A percentile compares a stretch with the other conserved stretches of the same genome.
These are phyloP conservation scores for Phalacrocorax aristotelis DNA, from an alignment of 2,113 vertebrate species.

Conservation along the genomic window DNA sequence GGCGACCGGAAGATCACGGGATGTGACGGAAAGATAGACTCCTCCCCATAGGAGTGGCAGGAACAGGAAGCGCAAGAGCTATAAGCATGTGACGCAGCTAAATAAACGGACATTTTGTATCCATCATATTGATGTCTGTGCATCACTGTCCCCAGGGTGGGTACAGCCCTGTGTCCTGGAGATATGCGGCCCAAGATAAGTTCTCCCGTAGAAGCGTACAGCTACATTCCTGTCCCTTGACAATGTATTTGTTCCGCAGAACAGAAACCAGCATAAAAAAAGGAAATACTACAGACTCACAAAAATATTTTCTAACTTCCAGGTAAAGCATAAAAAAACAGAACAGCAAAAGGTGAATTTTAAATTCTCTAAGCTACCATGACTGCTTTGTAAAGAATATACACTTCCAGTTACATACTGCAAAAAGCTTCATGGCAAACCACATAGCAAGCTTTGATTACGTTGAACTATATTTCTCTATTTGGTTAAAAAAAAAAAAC, in stretches of 20 bases:
- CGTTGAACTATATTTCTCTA: neutral
- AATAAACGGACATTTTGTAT: no score
- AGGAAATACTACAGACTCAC: neutral
- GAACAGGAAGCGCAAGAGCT: no score
- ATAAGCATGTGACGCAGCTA: no score
- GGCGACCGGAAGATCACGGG: no score
- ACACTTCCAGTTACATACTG: neutral
- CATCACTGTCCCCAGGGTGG: no score
- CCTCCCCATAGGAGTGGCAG: no score
- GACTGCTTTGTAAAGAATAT: neutral
- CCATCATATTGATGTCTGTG: no score
- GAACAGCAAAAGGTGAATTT: neutral
- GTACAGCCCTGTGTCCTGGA: no score
- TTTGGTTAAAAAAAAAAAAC: neutral
- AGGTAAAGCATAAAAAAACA: neutral
- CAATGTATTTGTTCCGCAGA: neutral
- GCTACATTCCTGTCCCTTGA: neutral
- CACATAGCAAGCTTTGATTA: neutral
- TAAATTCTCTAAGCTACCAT: neutral
- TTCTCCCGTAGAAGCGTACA: no score
- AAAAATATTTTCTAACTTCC: neutral
- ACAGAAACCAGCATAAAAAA: neutral
- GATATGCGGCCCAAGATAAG: no score
- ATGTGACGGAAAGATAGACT: no score
- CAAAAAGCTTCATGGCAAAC: neutral